Evolutionary conservation across 2,113 vertebrate genomes (phyloP), one percentile per base, ranked within the genome.

Genomic region (Caranx melampygus): DNA sequence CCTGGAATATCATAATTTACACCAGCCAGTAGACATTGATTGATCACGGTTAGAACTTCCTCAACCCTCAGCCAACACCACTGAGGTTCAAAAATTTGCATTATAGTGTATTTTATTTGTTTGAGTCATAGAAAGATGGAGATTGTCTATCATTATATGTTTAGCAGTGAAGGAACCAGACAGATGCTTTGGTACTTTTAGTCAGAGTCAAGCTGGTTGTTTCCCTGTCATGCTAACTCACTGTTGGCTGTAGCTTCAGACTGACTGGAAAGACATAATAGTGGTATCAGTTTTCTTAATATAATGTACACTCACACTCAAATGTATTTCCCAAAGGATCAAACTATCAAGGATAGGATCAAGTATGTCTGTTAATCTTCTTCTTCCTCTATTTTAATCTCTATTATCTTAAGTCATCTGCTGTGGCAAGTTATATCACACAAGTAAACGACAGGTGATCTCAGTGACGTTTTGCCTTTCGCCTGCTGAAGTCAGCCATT

Each of bases 401-500:
- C 37, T 42, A 6, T 3, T 5, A 2, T 47, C 21, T 31, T 26
- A 33, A 16, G 15, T 18, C 8, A 64, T 18, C 6, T 20, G 18
- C 18, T 3, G 49, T 3, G 10, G 73, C 35, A 42, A 31, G 4
- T 65, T 18, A 47, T 16, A 34, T 34, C 21, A 18, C 5, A 31
- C 5, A 5, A 34, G 42, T 11, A 34, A 49, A 33, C 14, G 26
- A 47, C 64, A 6, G 40, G 47, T 74, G 63, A 80, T 51, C n/a
- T 8, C 21, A 40, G 1, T 31, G 5, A 37, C 20, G 49, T 35
- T 67, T 72, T 52, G n/a, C 31, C 45, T 65, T 62, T 59, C n/a
- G 26, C 59, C 40, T 52, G 69, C 62, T 71, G 67, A 62, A 70
- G 67, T 58, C 75, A 67, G 66, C 49, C 44, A 51, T 34, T 54